phyloP scores from a whole-genome alignment of 92 coral and sea anemone genomes.

The Epizoanthus fatuus region DNA sequence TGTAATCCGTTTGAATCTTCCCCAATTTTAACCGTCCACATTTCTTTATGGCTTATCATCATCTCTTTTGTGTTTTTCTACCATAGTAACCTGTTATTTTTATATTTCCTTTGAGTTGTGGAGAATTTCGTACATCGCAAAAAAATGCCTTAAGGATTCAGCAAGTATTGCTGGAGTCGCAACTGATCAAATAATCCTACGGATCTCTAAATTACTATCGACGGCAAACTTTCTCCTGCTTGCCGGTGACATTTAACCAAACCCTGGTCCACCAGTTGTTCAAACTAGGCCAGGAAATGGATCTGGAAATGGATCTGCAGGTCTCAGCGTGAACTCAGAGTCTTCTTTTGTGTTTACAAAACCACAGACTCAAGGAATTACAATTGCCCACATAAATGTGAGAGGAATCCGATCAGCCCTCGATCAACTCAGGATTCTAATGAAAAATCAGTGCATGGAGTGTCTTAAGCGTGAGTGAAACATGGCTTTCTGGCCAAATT shows the following conservation, averaged over 20 bases:
- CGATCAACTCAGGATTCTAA: constrained; percentile 58
- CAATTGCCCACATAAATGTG: constrained; percentile 59
- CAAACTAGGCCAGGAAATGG: background rate
- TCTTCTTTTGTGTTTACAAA: constrained; percentile 15
- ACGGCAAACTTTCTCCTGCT: background rate
- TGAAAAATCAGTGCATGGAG: constrained; percentile 49
- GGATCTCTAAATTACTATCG: constrained; percentile 12
- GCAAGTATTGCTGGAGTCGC: background rate
- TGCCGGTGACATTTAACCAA: constrained; percentile 8
- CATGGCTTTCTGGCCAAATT: constrained; percentile 53
- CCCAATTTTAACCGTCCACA: too few relatives aligned
- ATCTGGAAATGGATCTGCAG: background rate
- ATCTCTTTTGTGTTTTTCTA: too few relatives aligned
- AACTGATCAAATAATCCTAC: background rate
- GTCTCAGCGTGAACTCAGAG: background rate
- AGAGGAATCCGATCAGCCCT: constrained; percentile 57
- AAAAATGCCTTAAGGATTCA: background rate
- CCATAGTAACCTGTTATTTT: too few relatives aligned
- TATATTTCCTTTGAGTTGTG: too few relatives aligned
- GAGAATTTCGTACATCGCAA: too few relatives aligned
- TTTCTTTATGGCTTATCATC: too few relatives aligned
- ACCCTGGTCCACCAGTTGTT: background rate
- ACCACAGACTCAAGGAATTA: constrained; percentile 44
- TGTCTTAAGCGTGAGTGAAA: constrained; percentile 57
- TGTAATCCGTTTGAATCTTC: too few relatives aligned